These are phyloP conservation scores for Drosophila picticornis DNA, from an alignment of 2,888 invertebrate species.

Conservation along the genomic window DNA sequence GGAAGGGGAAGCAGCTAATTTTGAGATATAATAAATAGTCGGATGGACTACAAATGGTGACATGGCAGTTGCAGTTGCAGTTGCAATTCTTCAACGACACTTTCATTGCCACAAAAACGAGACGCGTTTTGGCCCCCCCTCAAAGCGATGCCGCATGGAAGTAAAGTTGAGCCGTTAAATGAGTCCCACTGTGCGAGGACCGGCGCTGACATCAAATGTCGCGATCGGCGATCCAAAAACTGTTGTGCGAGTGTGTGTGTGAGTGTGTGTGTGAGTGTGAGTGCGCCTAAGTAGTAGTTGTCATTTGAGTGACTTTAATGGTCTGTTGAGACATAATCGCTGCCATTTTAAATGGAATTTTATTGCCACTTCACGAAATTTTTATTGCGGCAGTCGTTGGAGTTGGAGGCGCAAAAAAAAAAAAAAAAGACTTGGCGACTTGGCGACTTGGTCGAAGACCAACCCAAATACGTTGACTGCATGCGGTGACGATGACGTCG, in stretches of 20 bases:
- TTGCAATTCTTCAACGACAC: conserved; percentile 18
- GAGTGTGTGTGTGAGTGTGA: conserved; percentile 45
- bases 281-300: conserved; percentile 83
- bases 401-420: conserved; percentile 36
- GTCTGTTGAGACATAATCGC: conserved; percentile 85
- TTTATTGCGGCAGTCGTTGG: conserved; percentile 64
- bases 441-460: conserved; percentile 30
- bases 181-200: conserved; percentile 69
- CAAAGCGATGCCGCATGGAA: conserved; percentile 19
- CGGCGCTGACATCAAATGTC: conserved; percentile 74
- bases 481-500: conserved; percentile 72
- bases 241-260: conserved; percentile 11
- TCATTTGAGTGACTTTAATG: conserved; percentile 85
- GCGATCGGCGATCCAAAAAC: conserved; percentile 66
- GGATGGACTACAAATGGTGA: background rate
- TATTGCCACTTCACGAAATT: conserved; percentile 84
- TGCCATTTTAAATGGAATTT: conserved; percentile 85
- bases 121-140: background rate
- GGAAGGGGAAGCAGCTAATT: background rate
- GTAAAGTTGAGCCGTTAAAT: conserved; percentile 56
- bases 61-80: conserved; percentile 12
- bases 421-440: conserved; percentile 19
- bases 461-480: conserved; percentile 59
- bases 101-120: conserved; percentile 20
- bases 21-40: conserved; percentile 13